Conservation (phyloP, 1,140 invertebrate genomes). For the Cotesia vestalis region DNA sequence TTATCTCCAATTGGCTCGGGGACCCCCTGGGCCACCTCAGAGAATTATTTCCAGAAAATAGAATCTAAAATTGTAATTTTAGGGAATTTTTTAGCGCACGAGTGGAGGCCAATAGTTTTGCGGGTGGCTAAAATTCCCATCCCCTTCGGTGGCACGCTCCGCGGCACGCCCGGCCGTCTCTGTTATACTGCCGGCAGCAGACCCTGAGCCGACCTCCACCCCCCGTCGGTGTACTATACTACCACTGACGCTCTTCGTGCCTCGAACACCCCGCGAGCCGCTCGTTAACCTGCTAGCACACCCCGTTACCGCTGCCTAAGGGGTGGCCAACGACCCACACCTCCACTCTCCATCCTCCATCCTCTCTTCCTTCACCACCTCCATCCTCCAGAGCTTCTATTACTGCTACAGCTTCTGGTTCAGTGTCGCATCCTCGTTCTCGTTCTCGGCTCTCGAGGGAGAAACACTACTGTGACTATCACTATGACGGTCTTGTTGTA, state of each 20-base stretch:
- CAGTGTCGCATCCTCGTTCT: neutral
- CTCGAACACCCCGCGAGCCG: slow-evolving; percentile 46
- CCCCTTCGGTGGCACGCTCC: slow-evolving; percentile 66
- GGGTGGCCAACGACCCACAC: slow-evolving; percentile 40
- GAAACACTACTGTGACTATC: neutral
- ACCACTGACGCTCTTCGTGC: slow-evolving; percentile 31
- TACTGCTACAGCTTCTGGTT: neutral
- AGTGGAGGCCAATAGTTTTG: slow-evolving; percentile 56
- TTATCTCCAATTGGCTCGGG: slow-evolving; percentile 49
- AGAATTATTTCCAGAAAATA: slow-evolving; percentile 12
- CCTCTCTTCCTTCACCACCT: slow-evolving; percentile 28
- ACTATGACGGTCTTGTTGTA: slow-evolving; percentile 10
- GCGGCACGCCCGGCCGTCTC: slow-evolving; percentile 66
- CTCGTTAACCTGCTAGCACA: slow-evolving; percentile 58
- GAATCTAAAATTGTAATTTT: slow-evolving; percentile 39
- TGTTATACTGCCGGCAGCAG: slow-evolving; percentile 61
- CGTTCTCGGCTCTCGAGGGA: slow-evolving; percentile 17
- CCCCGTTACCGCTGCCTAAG: slow-evolving; percentile 52
- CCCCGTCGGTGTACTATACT: slow-evolving; percentile 34
- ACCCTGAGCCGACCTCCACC: slow-evolving; percentile 41
- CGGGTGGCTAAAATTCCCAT: slow-evolving; percentile 60
- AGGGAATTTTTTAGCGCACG: slow-evolving; percentile 39
- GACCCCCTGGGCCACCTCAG: neutral
- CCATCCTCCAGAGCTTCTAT: neutral
- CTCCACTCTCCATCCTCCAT: slow-evolving; percentile 10